These are phyloP conservation scores for Drosophila eohydei DNA, from an alignment of 2,888 invertebrate genomes.

Conservation along the genomic window DNA sequence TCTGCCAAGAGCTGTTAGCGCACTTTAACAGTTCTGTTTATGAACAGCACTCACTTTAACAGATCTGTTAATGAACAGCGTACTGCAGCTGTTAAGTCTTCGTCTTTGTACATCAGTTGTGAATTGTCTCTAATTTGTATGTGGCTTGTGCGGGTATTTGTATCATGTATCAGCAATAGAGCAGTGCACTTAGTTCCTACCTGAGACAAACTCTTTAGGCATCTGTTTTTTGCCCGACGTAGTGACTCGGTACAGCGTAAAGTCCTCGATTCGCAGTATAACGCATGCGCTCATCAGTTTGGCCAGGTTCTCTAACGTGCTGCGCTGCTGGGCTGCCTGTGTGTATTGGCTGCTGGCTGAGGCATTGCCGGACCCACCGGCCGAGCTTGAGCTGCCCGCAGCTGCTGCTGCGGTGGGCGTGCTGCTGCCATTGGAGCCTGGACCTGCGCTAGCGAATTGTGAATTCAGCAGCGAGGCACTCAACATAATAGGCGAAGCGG, in stretches of 20 bases:
- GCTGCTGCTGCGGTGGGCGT: conserved; percentile 62
- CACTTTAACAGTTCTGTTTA: neutral
- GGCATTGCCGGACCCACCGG: conserved; percentile 57
- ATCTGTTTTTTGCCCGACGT: conserved; percentile 90
- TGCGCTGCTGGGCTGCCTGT: conserved; percentile 87
- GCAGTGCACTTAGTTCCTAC: conserved; percentile 83
- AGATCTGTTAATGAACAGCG: neutral
- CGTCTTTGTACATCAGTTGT: neutral
- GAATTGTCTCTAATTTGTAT: neutral
- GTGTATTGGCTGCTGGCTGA: conserved; percentile 81
- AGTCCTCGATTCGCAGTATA: conserved; percentile 95
- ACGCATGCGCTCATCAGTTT: conserved; percentile 97
- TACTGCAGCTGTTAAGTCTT: neutral
- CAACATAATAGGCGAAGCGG: conserved; percentile 81
- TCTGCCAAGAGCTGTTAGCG: neutral
- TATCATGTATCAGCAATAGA: neutral
- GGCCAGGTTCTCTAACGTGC: conserved; percentile 90
- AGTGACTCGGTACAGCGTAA: conserved; percentile 94
- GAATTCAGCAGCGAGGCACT: conserved; percentile 72
- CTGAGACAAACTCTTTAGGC: conserved; percentile 92
- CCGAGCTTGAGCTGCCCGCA: conserved; percentile 48
- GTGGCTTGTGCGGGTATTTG: neutral
- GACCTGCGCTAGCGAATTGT: conserved; percentile 62
- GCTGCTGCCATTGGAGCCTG: conserved; percentile 64
- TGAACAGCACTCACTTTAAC: neutral